phyloP scores from a whole-genome alignment of 2,113 vertebrate genomes.

The Phyllopteryx taeniolatus region DNA sequence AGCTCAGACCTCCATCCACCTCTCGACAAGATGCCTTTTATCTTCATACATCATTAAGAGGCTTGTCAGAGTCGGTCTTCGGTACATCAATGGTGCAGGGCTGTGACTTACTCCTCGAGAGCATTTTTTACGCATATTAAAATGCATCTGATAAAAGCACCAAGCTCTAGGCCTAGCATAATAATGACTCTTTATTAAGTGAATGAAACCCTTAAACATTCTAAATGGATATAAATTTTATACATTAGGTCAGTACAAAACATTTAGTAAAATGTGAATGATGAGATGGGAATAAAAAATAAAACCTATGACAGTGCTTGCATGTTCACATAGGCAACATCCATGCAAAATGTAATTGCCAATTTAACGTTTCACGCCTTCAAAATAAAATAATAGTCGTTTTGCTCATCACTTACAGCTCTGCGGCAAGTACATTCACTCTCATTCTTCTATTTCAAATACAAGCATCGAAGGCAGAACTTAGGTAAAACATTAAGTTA shows the following conservation, averaged over 20 bases:
- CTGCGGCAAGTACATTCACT: background rate
- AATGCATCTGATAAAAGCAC: slow-evolving; percentile 22
- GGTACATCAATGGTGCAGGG: slow-evolving; percentile 25
- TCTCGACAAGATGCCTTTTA: slow-evolving; percentile 53
- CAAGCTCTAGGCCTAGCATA: slow-evolving; percentile 6
- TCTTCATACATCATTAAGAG: slow-evolving; percentile 50
- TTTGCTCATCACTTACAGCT: background rate
- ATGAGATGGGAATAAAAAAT: background rate
- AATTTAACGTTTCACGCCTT: background rate
- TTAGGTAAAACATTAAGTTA: too few relatives aligned
- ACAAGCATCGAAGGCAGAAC: too few relatives aligned
- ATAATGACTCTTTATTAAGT: slow-evolving; percentile 15
- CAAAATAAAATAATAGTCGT: background rate
- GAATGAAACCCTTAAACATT: slow-evolving; percentile 1
- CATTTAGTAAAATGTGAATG: background rate
- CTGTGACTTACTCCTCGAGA: slow-evolving; percentile 23
- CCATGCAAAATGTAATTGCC: background rate
- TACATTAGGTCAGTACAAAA: background rate
- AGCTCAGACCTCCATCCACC: slow-evolving; percentile 43
- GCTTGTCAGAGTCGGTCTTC: slow-evolving; percentile 43
- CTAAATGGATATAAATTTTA: background rate
- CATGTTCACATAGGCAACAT: too few relatives aligned
- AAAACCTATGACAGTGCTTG: background rate
- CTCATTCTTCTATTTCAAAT: too few relatives aligned
- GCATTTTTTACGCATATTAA: slow-evolving; percentile 31